Conservation (phyloP, 2,888 invertebrate species). For the Gisinianus flammeolus region DNA sequence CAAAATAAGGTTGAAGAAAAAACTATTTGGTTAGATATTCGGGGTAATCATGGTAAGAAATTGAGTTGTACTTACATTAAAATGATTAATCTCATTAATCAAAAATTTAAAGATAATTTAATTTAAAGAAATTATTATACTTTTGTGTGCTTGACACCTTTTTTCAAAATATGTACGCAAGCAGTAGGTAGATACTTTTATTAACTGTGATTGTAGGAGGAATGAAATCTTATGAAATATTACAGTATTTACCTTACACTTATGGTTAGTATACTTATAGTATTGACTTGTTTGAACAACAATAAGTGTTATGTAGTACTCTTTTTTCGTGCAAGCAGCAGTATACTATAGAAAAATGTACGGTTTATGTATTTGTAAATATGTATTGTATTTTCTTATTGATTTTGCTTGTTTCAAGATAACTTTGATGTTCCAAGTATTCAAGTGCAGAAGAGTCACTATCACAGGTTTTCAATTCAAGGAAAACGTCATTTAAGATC, state of each 20-base stretch:
- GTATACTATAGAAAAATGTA: background rate
- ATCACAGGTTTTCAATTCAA: conserved; percentile 78
- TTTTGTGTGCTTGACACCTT: too few relatives aligned
- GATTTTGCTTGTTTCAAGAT: conserved; percentile 68
- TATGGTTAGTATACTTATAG: background rate
- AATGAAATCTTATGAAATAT: too few relatives aligned
- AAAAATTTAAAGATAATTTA: background rate
- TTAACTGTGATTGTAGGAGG: too few relatives aligned
- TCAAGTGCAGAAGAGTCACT: conserved; percentile 76
- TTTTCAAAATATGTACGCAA: too few relatives aligned
- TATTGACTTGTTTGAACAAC: conserved; percentile 21
- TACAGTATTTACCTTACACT: background rate
- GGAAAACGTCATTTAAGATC: conserved; percentile 73
- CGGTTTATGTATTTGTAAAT: too few relatives aligned
- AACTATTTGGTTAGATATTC: conserved; percentile 84
- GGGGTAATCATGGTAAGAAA: conserved; percentile 85
- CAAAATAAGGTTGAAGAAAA: conserved; percentile 71
- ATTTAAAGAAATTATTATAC: too few relatives aligned
- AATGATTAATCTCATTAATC: background rate
- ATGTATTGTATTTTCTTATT: too few relatives aligned
- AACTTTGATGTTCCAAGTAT: conserved; percentile 81
- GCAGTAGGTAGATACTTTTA: too few relatives aligned
- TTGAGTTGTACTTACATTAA: conserved; percentile 13
- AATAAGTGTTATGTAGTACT: conserved; percentile 10
- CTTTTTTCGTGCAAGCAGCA: too few relatives aligned